Conservation (phyloP, 2,797 vertebrate species). For the Coccyzus lansbergi region DNA sequence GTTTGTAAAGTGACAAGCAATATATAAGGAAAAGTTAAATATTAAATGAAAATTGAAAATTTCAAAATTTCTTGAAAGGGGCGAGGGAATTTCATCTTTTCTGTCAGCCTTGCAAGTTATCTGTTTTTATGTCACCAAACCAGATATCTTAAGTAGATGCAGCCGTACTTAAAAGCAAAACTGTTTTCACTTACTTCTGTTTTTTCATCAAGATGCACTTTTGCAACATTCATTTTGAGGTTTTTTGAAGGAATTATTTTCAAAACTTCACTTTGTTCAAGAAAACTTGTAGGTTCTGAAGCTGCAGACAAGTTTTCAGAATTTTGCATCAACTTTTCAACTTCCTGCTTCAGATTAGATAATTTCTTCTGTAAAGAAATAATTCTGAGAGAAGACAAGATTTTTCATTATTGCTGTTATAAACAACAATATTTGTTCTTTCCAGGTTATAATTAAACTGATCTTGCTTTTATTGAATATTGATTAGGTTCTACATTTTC, state of each 20-base stretch:
- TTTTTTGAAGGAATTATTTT: background rate
- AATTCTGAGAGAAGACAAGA: slow-evolving; percentile 70
- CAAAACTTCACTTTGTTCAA: background rate
- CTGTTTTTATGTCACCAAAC: slow-evolving; percentile 1
- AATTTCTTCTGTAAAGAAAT: slow-evolving; percentile 73
- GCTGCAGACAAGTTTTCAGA: slow-evolving; percentile 5
- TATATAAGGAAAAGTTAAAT: background rate
- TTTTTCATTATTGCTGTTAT: background rate
- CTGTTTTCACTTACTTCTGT: slow-evolving; percentile 68
- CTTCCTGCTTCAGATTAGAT: slow-evolving; percentile 71
- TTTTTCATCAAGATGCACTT: slow-evolving; percentile 64
- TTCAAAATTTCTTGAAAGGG: background rate
- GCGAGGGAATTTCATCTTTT: background rate
- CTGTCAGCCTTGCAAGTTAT: background rate
- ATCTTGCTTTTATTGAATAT: background rate
- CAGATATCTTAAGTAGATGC: background rate
- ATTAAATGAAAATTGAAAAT: background rate
- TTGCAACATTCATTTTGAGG: background rate
- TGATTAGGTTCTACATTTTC: background rate
- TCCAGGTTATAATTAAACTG: background rate
- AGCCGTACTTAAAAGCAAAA: background rate
- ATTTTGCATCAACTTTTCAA: slow-evolving; percentile 68
- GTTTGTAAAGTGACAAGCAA: background rate
- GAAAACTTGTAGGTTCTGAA: background rate
- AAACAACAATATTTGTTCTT: background rate